phyloP scores from a whole-genome alignment of 2,797 vertebrate species.

The Cryptoprocta ferox region DNA sequence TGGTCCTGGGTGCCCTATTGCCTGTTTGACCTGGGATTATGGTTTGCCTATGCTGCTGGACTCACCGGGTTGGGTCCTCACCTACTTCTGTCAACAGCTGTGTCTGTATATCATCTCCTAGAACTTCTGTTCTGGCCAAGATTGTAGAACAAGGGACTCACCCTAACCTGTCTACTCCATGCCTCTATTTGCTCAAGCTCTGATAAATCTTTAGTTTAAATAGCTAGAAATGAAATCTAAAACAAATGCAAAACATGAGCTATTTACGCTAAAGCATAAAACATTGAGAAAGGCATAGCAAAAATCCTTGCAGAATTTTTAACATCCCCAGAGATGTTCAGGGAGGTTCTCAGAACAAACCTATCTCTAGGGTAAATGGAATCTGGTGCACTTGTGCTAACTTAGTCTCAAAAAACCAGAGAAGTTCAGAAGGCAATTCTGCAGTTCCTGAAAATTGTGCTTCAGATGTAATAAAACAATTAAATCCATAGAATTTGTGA shows the following conservation, averaged over 20 bases:
- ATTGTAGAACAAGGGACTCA: not conserved
- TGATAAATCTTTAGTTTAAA: not conserved
- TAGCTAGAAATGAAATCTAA: not conserved
- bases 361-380: not conserved
- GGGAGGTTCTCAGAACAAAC: not conserved
- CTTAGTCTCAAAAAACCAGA: not conserved
- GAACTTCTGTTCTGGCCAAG: not conserved
- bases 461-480: not conserved
- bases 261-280: not conserved
- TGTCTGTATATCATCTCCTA: not conserved
- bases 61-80: not conserved
- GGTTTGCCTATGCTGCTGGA: rapidly evolving
- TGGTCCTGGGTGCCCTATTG: not conserved
- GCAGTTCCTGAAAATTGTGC: not conserved
- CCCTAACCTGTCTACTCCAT: not conserved
- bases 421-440: not conserved
- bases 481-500: not conserved
- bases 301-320: not conserved
- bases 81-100: not conserved
- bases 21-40: not conserved
- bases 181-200: not conserved
- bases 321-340: not conserved
- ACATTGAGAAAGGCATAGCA: not conserved
- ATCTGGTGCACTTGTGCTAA: not conserved
- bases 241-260: not conserved